phyloP scores from a whole-genome alignment of 2,797 vertebrate species.

The Danio jaintianensis region DNA sequence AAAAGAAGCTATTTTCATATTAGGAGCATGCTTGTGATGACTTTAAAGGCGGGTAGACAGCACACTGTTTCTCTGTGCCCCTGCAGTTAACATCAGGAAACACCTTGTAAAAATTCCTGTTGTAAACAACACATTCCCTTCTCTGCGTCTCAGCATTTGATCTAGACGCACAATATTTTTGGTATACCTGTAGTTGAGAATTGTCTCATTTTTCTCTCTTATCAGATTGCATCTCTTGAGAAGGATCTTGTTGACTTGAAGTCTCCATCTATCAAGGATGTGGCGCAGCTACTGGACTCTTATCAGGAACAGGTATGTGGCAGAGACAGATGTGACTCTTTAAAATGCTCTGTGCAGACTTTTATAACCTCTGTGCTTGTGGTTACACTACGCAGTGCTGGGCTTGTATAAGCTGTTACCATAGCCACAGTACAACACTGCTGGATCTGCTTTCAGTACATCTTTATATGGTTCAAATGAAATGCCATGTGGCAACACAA shows the following conservation, averaged over 20 bases:
- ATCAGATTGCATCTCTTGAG: conserved; percentile 86
- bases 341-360: neutral
- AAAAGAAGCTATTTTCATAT: neutral
- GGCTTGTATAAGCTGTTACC: neutral
- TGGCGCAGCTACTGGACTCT: conserved; percentile 82
- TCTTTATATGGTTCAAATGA: neutral
- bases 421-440: neutral
- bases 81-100: conserved; percentile 10
- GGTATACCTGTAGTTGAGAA: neutral
- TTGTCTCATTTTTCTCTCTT: neutral
- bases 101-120: conserved; percentile 27
- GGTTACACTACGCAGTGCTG: neutral
- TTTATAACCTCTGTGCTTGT: neutral
- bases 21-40: too few relatives aligned
- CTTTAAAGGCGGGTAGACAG: neutral
- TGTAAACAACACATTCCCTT: conserved; percentile 16
- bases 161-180: neutral
- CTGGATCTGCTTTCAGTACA: conserved; percentile 14
- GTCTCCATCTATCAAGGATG: conserved; percentile 81
- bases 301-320: conserved; percentile 86
- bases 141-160: conserved; percentile 1
- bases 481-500: neutral
- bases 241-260: conserved; percentile 86
- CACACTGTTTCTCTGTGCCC: neutral
- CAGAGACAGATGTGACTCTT: conserved; percentile 5